phyloP scores from a whole-genome alignment of 2,797 vertebrate genomes.

The Halcyon smyrnensis region DNA sequence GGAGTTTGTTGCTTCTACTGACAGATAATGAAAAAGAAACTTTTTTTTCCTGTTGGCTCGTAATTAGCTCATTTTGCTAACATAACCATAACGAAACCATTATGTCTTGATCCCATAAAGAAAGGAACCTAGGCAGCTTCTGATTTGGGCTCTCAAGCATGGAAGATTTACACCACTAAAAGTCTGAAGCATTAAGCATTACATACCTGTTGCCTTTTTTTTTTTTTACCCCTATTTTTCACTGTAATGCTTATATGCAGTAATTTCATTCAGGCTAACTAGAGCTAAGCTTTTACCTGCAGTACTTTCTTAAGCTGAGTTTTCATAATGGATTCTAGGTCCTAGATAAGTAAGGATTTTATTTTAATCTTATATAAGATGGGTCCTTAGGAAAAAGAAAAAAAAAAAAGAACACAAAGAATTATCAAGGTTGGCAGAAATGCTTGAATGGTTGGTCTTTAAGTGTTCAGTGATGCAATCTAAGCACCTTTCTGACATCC shows the following conservation, averaged over 20 bases:
- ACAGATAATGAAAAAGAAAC: background rate
- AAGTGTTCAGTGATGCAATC: background rate
- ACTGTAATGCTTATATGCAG: background rate
- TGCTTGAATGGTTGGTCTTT: background rate
- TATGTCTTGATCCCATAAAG: background rate
- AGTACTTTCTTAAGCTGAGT: background rate
- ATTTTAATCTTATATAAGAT: background rate
- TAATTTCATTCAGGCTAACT: background rate
- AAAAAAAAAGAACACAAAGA: background rate
- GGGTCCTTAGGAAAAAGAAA: background rate
- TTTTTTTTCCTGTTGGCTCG: background rate
- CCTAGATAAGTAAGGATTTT: background rate
- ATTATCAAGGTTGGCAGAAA: background rate
- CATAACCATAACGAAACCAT: background rate
- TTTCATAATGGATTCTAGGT: background rate
- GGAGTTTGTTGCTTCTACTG: background rate
- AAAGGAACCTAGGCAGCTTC: background rate
- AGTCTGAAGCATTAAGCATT: background rate
- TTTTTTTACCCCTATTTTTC: background rate
- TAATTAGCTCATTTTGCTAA: background rate
- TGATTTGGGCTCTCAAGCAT: background rate
- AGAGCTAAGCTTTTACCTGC: background rate
- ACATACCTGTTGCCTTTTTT: background rate
- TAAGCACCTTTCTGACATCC: background rate
- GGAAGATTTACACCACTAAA: background rate